Evolutionary conservation across 2,113 vertebrate species (phyloP), one percentile per base, ranked within the genome.

Genomic region (Oenanthe oenanthe): DNA sequence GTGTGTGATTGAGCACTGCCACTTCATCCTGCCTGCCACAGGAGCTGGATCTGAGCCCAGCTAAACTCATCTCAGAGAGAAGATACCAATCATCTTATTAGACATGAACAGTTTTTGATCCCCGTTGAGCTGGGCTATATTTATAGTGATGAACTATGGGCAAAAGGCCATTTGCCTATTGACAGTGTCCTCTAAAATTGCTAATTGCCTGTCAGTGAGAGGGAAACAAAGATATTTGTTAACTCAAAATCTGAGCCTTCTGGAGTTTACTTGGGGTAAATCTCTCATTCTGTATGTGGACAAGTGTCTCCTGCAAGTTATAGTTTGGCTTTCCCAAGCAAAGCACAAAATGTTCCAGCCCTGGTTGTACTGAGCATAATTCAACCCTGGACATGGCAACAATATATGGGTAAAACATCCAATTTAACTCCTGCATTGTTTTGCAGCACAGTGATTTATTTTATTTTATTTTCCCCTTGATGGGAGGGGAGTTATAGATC

Each of bases 21-120:
- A 15, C 40, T 67, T 68, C 36, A 76, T 65, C 47, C 43, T 51
- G 50, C 40, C 32, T 1, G 43, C 31, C 42, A 12, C 7, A 24
- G 51, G 34, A 85, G 66, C 84, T 95, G 93, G 84, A 89, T 70
- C 75, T 74, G 72, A 92, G 91, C 88, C 95, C 74, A 76, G 71
- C 42, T 36, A 50, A 94, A 83, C 34, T 93, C 58, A 43, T 89
- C 63, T 83, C 58, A 12, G 28, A 76, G 84, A 82, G 58, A 26
- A 87, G 89, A 87, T 80, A 88, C 54, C 74, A 88, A 51, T 85
- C 47, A 21, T 92, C 51, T 73, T 79, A 82, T 50, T 93, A 93
- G 78, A 72, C 19, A 25, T 22, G 62, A 88, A 26, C 31, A 68
- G 16, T 76, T 93, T 89, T 76, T 95, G 80, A 89, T 94, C 87